Conservation (phyloP, 1,140 invertebrate genomes). For the Gonioctena quinquepunctata region DNA sequence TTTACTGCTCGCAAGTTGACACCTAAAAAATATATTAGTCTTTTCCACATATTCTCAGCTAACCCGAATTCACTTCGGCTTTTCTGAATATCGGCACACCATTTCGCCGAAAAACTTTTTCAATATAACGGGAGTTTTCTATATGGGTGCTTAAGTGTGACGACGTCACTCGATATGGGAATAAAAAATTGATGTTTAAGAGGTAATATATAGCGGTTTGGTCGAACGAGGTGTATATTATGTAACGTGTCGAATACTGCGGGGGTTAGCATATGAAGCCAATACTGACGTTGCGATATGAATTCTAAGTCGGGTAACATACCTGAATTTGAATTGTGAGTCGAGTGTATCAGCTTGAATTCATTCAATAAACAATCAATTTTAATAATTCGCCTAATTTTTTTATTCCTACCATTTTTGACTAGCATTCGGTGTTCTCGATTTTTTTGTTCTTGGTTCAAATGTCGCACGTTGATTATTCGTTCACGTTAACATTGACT, state of each 20-base stretch:
- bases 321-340: too few relatives aligned
- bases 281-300: too few relatives aligned
- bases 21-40: not conserved
- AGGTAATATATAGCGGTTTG: not conserved
- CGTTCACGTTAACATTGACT: too few relatives aligned
- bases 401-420: too few relatives aligned
- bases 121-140: not conserved
- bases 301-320: too few relatives aligned
- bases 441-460: too few relatives aligned
- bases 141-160: not conserved
- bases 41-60: not conserved
- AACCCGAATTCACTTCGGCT: not conserved
- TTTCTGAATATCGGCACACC: not conserved
- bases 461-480: too few relatives aligned
- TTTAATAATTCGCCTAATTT: too few relatives aligned
- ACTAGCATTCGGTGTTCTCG: too few relatives aligned
- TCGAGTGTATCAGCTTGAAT: too few relatives aligned
- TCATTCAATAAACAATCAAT: too few relatives aligned
- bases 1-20: not conserved
- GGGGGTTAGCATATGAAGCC: too few relatives aligned
- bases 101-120: not conserved
- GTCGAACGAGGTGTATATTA: not conserved
- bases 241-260: not conserved
- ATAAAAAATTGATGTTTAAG: not conserved
- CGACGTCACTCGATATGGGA: not conserved